Conservation (phyloP, 2,113 vertebrate species). For the Zootoca vivipara region DNA sequence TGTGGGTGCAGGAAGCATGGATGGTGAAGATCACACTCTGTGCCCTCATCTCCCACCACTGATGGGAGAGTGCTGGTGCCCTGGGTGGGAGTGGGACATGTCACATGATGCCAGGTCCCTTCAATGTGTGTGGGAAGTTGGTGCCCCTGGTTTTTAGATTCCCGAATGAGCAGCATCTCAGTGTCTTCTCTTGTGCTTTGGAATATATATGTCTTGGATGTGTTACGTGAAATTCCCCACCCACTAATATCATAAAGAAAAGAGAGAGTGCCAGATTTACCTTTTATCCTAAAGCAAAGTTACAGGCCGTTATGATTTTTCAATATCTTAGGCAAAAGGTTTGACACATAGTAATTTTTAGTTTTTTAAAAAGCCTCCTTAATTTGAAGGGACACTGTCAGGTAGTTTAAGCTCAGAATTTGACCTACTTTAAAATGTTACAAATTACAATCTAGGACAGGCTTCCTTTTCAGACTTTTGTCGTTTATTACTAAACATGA, state of each 20-base stretch:
- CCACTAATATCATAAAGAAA: constrained; percentile 50
- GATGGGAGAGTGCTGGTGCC: too few species aligned
- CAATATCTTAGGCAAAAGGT: constrained; percentile 34
- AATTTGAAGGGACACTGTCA: constrained; percentile 51
- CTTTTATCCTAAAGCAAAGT: constrained; percentile 23
- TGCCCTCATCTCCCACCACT: too few species aligned
- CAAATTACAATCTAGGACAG: constrained; percentile 33
- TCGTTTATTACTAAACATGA: background rate
- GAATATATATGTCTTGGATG: background rate
- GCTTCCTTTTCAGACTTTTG: constrained; percentile 6
- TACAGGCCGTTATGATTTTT: constrained; percentile 52
- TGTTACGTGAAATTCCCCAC: constrained; percentile 28
- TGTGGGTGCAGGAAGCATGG: too few species aligned
- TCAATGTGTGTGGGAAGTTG: too few species aligned
- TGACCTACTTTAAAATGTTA: constrained; percentile 54
- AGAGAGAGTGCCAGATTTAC: constrained; percentile 16
- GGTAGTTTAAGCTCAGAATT: constrained; percentile 46
- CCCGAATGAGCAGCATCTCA: background rate
- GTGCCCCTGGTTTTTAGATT: background rate
- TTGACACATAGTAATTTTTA: constrained; percentile 19
- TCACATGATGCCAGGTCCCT: too few species aligned
- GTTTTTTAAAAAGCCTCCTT: constrained; percentile 29
- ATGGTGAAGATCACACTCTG: too few species aligned
- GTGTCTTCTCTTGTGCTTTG: background rate
- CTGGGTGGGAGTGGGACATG: too few species aligned